phyloP scores from a whole-genome alignment of 30 jellyfish, hydroid and myxozoan genomes.

The Turritopsis rubra region DNA sequence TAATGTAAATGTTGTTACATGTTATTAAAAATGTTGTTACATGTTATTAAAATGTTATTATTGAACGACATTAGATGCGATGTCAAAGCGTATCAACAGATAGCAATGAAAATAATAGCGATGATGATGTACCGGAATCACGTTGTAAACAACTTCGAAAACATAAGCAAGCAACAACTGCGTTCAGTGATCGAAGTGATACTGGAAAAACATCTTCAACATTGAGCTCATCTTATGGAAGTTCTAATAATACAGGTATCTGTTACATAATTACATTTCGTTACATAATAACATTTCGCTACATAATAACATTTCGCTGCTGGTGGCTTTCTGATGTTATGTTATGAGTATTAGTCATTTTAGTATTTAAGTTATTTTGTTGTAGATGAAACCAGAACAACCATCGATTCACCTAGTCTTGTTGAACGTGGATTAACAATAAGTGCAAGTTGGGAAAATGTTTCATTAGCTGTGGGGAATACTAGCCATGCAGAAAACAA shows the following conservation, averaged over 20 bases:
- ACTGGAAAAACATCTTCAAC: constrained; percentile 62
- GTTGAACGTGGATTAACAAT: constrained; percentile 20
- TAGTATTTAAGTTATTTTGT: not conserved
- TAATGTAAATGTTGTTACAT: too few relatives aligned
- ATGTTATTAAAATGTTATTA: too few relatives aligned
- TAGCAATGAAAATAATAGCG: constrained; percentile 10
- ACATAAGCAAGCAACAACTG: not conserved
- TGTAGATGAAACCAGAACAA: constrained; percentile 42
- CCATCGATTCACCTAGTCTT: constrained; percentile 33
- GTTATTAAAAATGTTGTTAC: too few relatives aligned
- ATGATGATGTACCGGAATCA: constrained; percentile 7
- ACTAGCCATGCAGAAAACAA: constrained; percentile 21
- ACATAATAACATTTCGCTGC: too few relatives aligned
- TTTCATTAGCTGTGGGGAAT: constrained; percentile 46
- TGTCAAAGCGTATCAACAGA: constrained; percentile 16
- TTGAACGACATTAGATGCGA: constrained; percentile 24
- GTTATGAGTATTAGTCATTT: not conserved
- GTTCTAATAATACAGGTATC: constrained; percentile 65
- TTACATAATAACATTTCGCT: too few relatives aligned
- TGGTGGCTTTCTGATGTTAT: too few relatives aligned
- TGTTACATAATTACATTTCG: not conserved
- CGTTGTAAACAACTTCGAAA: constrained; percentile 29
- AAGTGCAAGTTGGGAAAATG: constrained; percentile 91
- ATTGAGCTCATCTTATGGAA: constrained; percentile 48
- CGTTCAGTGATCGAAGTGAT: constrained; percentile 31